Conservation (phyloP, 2,113 vertebrate genomes). For the Natator depressus region DNA sequence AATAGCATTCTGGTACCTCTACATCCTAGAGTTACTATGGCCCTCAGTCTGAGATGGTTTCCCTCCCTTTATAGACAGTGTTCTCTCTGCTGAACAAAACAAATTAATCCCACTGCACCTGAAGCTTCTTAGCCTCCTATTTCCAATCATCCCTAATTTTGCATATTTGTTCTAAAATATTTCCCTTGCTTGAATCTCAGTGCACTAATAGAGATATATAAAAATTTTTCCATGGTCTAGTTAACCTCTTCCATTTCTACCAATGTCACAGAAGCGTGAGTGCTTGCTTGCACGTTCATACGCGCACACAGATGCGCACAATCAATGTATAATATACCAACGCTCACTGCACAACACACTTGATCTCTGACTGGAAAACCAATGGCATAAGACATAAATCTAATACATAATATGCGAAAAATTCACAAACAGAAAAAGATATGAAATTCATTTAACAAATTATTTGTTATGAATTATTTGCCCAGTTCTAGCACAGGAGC, state of each 20-base stretch:
- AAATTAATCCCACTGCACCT: neutral
- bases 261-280: neutral
- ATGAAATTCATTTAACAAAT: neutral
- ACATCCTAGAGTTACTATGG: neutral
- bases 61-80: neutral
- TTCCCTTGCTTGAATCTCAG: neutral
- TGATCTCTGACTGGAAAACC: neutral
- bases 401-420: neutral
- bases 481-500: neutral
- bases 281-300: fast-evolving
- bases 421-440: neutral
- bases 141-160: neutral
- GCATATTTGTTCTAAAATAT: neutral
- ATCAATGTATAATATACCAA: fast-evolving
- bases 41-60: neutral
- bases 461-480: neutral
- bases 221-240: neutral
- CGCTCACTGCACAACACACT: neutral
- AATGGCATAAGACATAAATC: neutral
- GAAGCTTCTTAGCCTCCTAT: neutral
- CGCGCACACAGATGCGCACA: neutral
- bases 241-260: neutral
- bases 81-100: neutral
- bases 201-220: neutral
- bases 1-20: neutral